Evolutionary conservation across 2,888 invertebrate species (phyloP).

Genomic region (Mesorhabditis spiculigera): DNA sequence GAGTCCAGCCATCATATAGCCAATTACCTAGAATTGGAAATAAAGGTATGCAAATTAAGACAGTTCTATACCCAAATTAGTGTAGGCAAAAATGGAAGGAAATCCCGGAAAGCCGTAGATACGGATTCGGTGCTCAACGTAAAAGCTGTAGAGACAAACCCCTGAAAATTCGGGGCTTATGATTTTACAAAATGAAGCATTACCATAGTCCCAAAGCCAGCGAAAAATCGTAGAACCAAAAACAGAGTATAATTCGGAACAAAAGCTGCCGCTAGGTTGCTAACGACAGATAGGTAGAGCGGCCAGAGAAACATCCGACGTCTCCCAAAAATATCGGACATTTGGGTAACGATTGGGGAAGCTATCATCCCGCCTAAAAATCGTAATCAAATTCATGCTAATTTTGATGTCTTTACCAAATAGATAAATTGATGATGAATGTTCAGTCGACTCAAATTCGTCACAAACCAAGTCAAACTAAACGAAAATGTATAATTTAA

Average conservation of each 20-base stretch:
- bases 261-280: slow-evolving; percentile 46
- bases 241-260: slow-evolving; percentile 42
- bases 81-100: slow-evolving; percentile 31
- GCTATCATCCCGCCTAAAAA: slow-evolving; percentile 39
- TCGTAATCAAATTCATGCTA: slow-evolving; percentile 7
- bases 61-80: slow-evolving; percentile 26
- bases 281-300: slow-evolving; percentile 40
- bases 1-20: slow-evolving; percentile 51
- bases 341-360: slow-evolving; percentile 42
- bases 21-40: slow-evolving; percentile 19
- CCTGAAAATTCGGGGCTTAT: slow-evolving; percentile 18
- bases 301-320: slow-evolving; percentile 46
- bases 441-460: slow-evolving; percentile 33
- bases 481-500: slow-evolving; percentile 4
- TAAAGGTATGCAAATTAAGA: not conserved
- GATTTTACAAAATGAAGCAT: slow-evolving; percentile 6
- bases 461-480: slow-evolving; percentile 52
- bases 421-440: slow-evolving; percentile 46
- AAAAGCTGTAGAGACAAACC: slow-evolving; percentile 26
- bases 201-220: slow-evolving; percentile 48
- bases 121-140: slow-evolving; percentile 38
- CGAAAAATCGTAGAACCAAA: slow-evolving; percentile 46
- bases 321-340: slow-evolving; percentile 49
- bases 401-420: slow-evolving; percentile 27
- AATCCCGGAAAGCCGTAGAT: slow-evolving; percentile 29